Base-by-base conservation (phyloP, 2,888 invertebrate genomes). In the Campoplex capitator region DNA sequence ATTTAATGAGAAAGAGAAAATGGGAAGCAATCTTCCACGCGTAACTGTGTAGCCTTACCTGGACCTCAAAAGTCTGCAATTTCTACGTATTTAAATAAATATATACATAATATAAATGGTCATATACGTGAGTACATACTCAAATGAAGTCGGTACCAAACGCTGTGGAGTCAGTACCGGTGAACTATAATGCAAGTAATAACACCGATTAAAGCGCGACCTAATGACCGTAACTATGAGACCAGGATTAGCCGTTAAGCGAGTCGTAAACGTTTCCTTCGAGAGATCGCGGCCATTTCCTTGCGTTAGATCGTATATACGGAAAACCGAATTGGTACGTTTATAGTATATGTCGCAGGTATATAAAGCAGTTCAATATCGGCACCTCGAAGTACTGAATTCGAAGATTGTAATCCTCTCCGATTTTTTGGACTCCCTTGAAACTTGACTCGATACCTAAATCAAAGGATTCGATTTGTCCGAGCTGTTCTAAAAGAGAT, bases 161-260 rank as follows among this genome's bases (percentile, higher is more conserved):
- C 58, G 74, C 67, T 79, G 58, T 79, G 32, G 32, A 75, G 48
- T 58, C 70, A 74, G 74, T 58, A 45, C 51, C 65, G 90, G 88
- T 78, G 89, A 91, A 92, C 91, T 83, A 86, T 91, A 91, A 92
- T 91, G 92, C 90, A 89, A 89, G 91, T 90, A 92, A 91, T 92
- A 92, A 92, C 90, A 90, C 89, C 88, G 90, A 90, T 92, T 92
- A 92, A 92, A 91, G 89, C 90, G 89, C 88, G 87, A 89, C 90
- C 90, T 92, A 92, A 92, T 92, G 91, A 92, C 90, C 91, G 88
- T 89, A 91, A 91, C 91, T 90, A 89, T 89, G 88, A 82, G 38
- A 82, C 87, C 83, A 75, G 91, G 91, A 92, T 92, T 92, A 92
- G 91, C 89, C 89, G 90, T 91, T 92, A 92, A 91, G 89, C 91